Evolutionary conservation across 2,113 vertebrate species (phyloP), one percentile per base, ranked within the genome.

Genomic region (Aegotheles bennettii): DNA sequence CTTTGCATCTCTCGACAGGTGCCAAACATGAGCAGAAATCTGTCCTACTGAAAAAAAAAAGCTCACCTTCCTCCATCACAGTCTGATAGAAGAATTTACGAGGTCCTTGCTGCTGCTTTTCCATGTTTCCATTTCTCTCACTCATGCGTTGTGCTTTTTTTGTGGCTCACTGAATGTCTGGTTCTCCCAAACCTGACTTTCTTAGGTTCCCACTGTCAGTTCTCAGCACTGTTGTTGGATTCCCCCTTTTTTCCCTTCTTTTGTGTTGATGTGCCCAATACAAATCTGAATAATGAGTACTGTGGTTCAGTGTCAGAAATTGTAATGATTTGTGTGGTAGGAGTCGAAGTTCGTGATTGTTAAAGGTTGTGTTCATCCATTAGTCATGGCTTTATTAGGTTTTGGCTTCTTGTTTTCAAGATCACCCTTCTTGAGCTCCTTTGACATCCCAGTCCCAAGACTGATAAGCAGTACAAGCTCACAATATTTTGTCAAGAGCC

Each of bases 401-500:
- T 75, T 80, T 28, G 42, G 19, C 26, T 77, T 79, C 85, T 71
- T 35, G 1, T 73, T 80, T 80, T 36, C 38, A 16, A 19, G 21
- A 51, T 84, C 36, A 85, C 33, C 43, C 4, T 2, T 61, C 70
- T 8, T 7, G 9, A 85, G 71, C 61, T 80, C 75, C 45, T 53
- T 60, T 9, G 1, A 25, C 53, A 47, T 20, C 57, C 33, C 80
- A 21, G 14, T 47, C 35, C 19, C 65, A 43, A 11, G 16, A 16
- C 40, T 26, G 19, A 9, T 54, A 4, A 69, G n/a, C 40, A 28
- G 11, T 53, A 31, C 50, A 53, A 61, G 84, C 25, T 61, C 60
- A 16, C 21, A 24, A 2, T 25, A 2, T 0, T 1, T 35, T 76
- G 38, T 13, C 67, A 56, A 21, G 7, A 40, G n/a, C 9, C 42